These are phyloP conservation scores for Corythaeola cristata DNA, from an alignment of 2,113 vertebrate species.

Conservation along the genomic window DNA sequence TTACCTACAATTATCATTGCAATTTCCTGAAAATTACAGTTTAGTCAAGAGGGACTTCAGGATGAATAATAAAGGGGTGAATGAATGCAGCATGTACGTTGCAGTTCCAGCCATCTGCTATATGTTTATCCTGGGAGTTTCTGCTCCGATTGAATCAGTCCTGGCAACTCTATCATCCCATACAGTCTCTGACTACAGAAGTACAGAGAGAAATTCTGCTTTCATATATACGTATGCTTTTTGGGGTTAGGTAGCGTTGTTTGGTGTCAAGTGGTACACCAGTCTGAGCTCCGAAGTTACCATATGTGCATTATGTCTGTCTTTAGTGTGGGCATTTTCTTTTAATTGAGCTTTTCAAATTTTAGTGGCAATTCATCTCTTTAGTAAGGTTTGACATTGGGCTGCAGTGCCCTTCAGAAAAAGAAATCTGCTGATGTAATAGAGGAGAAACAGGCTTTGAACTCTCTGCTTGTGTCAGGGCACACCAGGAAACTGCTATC, in stretches of 20 bases:
- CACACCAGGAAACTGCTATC: not conserved
- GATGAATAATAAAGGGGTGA: slow-evolving; percentile 34
- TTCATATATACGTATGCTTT: not conserved
- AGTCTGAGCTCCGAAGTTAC: not conserved
- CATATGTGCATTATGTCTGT: accelerated
- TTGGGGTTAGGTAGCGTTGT: not conserved
- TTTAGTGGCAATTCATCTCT: not conserved
- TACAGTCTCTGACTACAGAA: not conserved
- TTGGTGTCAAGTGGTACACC: not conserved
- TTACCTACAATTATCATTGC: slow-evolving; percentile 41
- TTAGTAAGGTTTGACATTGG: not conserved
- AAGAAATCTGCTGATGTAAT: not conserved
- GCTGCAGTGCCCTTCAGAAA: not conserved
- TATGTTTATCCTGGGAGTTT: slow-evolving; percentile 23
- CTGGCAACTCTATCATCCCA: not conserved
- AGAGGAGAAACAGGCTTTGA: not conserved
- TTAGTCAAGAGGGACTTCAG: slow-evolving; percentile 47
- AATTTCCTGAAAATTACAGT: slow-evolving; percentile 61
- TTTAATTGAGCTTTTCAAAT: not conserved
- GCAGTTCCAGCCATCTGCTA: slow-evolving; percentile 33
- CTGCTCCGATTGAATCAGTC: not conserved
- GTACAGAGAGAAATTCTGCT: not conserved
- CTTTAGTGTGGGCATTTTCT: not conserved
- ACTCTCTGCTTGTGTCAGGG: not conserved
- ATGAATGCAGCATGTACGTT: not conserved